These are phyloP conservation scores for Carduelis carduelis DNA, from an alignment of 2,797 vertebrate genomes.

Conservation along the genomic window DNA sequence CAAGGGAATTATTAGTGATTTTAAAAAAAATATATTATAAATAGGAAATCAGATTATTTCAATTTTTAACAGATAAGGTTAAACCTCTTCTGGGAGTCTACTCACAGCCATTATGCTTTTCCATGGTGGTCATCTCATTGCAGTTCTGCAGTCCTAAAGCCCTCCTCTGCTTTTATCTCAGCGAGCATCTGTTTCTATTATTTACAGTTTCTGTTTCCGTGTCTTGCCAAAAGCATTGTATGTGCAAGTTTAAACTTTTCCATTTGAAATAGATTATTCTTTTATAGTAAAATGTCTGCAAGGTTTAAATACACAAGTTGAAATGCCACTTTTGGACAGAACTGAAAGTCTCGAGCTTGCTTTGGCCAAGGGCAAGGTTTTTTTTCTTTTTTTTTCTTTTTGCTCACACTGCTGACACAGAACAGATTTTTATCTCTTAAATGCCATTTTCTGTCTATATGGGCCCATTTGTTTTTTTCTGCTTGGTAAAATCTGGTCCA, in stretches of 20 bases:
- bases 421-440: slow-evolving; percentile 55
- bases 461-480: slow-evolving; percentile 29
- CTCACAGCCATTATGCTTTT: background rate
- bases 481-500: slow-evolving; percentile 37
- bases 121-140: background rate
- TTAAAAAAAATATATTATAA: background rate
- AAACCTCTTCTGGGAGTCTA: background rate
- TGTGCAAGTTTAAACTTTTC: slow-evolving; percentile 65
- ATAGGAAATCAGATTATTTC: background rate
- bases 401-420: slow-evolving; percentile 9
- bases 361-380: slow-evolving; percentile 49
- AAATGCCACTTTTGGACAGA: slow-evolving; percentile 63
- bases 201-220: slow-evolving; percentile 63
- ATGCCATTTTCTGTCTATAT: slow-evolving; percentile 44
- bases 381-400: background rate
- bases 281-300: slow-evolving; percentile 69
- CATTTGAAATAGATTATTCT: slow-evolving; percentile 71
- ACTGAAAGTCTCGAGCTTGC: slow-evolving; percentile 42
- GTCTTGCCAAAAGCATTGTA: slow-evolving; percentile 51
- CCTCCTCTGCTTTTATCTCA: slow-evolving; percentile 7
- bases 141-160: background rate
- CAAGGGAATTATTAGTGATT: background rate
- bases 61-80: background rate
- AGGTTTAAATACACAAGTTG: slow-evolving; percentile 65
- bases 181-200: slow-evolving; percentile 50